A percentile compares a stretch with the other conserved stretches of the same genome.
Conservation (phyloP, 1,140 invertebrate species). For the Tetragonula clypearis region DNA sequence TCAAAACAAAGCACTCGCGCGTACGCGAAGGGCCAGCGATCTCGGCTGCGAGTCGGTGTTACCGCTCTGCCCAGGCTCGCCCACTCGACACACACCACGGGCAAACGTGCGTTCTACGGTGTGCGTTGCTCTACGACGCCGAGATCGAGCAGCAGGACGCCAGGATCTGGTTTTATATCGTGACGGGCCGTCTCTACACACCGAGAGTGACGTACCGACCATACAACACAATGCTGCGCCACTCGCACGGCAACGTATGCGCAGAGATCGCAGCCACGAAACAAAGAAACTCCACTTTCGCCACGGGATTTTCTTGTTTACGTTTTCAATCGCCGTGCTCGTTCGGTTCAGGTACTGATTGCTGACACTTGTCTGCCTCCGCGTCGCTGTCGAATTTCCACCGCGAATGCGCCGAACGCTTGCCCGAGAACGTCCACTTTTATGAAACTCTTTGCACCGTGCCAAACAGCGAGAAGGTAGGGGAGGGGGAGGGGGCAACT, state of each 20-base stretch:
- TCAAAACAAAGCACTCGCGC: conserved; percentile 78
- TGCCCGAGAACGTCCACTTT: conserved; percentile 37
- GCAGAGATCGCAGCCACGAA: conserved; percentile 64
- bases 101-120: not conserved
- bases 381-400: conserved; percentile 18
- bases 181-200: conserved; percentile 5
- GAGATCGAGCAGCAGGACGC: conserved; percentile 16
- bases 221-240: conserved; percentile 73
- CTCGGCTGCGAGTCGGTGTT: conserved; percentile 1
- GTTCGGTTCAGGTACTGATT: not conserved
- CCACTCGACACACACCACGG: not conserved
- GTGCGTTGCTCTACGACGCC: not conserved
- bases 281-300: conserved; percentile 74
- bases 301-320: conserved; percentile 43
- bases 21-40: conserved; percentile 33
- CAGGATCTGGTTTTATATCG: conserved; percentile 5
- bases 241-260: conserved; percentile 63
- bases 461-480: conserved; percentile 28
- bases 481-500: conserved; percentile 55
- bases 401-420: conserved; percentile 19
- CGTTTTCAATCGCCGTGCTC: not conserved
- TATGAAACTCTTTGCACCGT: conserved; percentile 37
- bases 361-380: not conserved
- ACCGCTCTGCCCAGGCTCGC: not conserved
- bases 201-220: conserved; percentile 52